phyloP scores from a whole-genome alignment of 1,140 invertebrate genomes.

The Scaptomyza graminum region DNA sequence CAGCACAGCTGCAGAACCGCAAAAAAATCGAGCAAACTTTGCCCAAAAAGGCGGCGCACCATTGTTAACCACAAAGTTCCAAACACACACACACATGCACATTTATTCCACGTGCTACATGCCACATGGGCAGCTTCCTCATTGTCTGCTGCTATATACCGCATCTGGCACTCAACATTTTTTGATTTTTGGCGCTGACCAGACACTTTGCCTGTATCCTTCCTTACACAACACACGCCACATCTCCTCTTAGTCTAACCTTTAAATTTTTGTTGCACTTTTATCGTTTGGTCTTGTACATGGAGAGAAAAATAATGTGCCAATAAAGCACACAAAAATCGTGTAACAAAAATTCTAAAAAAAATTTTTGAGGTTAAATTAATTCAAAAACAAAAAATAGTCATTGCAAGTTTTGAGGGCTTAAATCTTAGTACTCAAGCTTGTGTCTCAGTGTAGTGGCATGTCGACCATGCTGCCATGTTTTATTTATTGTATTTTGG shows the following conservation, averaged over 20 bases:
- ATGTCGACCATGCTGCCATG: conserved; percentile 62
- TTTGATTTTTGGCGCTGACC: conserved; percentile 71
- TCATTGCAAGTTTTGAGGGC: background rate
- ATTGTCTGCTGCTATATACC: conserved; percentile 64
- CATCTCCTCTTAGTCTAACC: conserved; percentile 27
- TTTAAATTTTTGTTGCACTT: conserved; percentile 43
- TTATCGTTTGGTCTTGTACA: conserved; percentile 25
- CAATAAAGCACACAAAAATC: too few relatives aligned
- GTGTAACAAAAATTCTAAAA: too few relatives aligned
- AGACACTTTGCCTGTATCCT: conserved; percentile 52
- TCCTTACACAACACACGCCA: background rate
- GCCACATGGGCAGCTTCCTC: conserved; percentile 47
- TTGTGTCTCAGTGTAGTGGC: conserved; percentile 9
- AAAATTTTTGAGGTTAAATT: too few relatives aligned
- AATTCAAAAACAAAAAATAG: background rate
- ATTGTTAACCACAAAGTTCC: conserved; percentile 74
- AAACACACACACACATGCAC: conserved; percentile 13
- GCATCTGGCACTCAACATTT: conserved; percentile 62
- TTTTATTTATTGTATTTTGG: conserved; percentile 76
- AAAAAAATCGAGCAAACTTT: conserved; percentile 62
- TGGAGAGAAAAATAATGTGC: background rate
- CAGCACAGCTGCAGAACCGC: conserved; percentile 51
- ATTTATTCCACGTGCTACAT: conserved; percentile 16
- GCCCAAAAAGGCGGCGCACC: conserved; percentile 47
- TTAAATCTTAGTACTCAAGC: background rate